Evolutionary conservation across 1,140 invertebrate genomes (phyloP).

Genomic region (Adelges cooleyi): DNA sequence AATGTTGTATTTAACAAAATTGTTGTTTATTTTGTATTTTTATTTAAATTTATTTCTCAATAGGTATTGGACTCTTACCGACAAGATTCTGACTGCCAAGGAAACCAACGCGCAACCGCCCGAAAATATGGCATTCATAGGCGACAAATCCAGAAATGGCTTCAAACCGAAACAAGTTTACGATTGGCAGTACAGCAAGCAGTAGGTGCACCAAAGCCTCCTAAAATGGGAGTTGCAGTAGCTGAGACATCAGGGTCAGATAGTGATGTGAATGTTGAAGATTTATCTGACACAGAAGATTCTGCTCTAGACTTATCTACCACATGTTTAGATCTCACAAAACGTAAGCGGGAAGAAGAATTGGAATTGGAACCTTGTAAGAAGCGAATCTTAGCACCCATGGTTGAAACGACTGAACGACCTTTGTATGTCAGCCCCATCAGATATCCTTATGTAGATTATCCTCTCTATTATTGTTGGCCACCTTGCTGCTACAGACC

Average conservation of each 20-base stretch:
- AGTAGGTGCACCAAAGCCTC: constrained; percentile 16
- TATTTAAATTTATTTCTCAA: too few relatives aligned
- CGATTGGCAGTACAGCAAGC: constrained; percentile 40
- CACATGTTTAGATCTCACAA: constrained; percentile 11
- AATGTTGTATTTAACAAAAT: too few relatives aligned
- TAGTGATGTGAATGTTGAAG: constrained; percentile 33
- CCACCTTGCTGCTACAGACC: constrained; percentile 23
- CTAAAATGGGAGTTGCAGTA: constrained; percentile 1
- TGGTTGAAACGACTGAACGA: neutral
- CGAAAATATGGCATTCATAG: constrained; percentile 76
- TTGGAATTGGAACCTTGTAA: neutral
- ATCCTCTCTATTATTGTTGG: constrained; percentile 9
- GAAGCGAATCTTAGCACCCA: neutral
- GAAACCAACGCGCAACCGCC: constrained; percentile 72
- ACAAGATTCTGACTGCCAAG: constrained; percentile 67
- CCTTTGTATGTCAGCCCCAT: constrained; percentile 11
- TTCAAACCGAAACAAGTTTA: constrained; percentile 64
- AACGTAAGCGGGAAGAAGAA: constrained; percentile 8
- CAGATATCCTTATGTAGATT: constrained; percentile 1
- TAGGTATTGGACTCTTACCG: constrained; percentile 71
- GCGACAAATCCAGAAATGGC: constrained; percentile 77
- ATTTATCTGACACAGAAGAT: constrained; percentile 22
- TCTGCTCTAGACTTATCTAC: constrained; percentile 13
- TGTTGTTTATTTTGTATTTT: too few relatives aligned
- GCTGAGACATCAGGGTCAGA: constrained; percentile 40